Percentiles rank a stretch among this genome's conserved stretches.
Evolutionary conservation across 1,140 invertebrate species (phyloP).

Genomic region (Hyphantria cunea): DNA sequence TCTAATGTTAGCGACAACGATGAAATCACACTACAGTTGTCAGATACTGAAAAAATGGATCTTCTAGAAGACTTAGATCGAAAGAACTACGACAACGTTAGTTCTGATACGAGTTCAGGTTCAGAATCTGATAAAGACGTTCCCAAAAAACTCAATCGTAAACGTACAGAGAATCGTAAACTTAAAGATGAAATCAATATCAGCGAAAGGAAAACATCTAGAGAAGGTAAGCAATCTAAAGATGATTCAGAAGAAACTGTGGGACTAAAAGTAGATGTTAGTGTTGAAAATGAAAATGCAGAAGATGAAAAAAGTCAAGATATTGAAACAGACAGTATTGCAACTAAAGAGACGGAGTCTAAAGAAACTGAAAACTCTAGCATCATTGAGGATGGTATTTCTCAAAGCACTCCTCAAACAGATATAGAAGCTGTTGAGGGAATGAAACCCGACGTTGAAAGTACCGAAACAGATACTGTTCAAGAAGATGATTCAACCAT

Average conservation of each 20-base stretch:
- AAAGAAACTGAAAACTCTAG: background rate
- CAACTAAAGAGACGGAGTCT: background rate
- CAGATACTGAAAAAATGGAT: constrained; percentile 80
- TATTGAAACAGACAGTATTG: background rate
- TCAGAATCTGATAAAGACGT: constrained; percentile 31
- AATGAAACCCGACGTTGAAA: background rate
- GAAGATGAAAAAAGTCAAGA: background rate
- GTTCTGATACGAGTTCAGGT: constrained; percentile 50
- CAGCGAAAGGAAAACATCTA: background rate
- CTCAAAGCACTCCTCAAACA: background rate
- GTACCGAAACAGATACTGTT: background rate
- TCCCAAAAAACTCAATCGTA: background rate
- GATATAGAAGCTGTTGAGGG: background rate
- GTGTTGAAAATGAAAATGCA: constrained; percentile 6
- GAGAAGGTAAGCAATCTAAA: background rate
- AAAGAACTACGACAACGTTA: constrained; percentile 54
- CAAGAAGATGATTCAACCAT: background rate
- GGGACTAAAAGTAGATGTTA: constrained; percentile 5
- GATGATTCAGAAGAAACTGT: background rate
- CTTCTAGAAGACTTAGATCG: constrained; percentile 69
- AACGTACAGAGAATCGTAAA: background rate
- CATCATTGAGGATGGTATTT: background rate
- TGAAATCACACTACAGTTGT: constrained; percentile 76
- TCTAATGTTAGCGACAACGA: constrained; percentile 66
- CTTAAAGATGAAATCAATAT: constrained; percentile 11